Percentiles rank a stretch among this genome's conserved stretches.
phyloP scores from a whole-genome alignment of 2,888 invertebrate species.

The Trachelus tabidus region DNA sequence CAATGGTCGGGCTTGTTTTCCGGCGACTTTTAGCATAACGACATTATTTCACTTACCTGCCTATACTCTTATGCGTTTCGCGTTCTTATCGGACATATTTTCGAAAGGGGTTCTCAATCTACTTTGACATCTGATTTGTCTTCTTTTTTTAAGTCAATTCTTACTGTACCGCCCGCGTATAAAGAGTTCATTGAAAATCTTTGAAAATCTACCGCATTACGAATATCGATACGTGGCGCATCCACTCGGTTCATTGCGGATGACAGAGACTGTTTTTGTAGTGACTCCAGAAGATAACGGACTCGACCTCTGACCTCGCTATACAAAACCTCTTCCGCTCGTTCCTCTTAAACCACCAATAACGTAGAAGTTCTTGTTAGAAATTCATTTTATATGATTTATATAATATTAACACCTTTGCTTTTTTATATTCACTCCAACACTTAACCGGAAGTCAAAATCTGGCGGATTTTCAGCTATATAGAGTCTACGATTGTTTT shows the following conservation, averaged over 20 bases:
- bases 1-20: not conserved
- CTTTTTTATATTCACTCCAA: too few species aligned
- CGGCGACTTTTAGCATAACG: not conserved
- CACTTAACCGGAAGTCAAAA: too few species aligned
- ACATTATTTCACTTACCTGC: not conserved
- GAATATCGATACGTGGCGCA: not conserved
- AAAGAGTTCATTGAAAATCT: constrained; percentile 32
- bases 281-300: constrained; percentile 45
- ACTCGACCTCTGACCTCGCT: constrained; percentile 48
- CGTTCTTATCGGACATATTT: not conserved
- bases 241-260: constrained; percentile 37
- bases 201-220: constrained; percentile 21
- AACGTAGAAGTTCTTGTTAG: not conserved
- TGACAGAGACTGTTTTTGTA: constrained; percentile 58
- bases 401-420: not conserved
- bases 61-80: constrained; percentile 10
- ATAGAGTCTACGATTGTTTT: too few species aligned
- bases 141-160: not conserved
- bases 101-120: not conserved
- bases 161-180: constrained; percentile 13
- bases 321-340: constrained; percentile 55
- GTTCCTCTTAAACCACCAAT: constrained; percentile 19
- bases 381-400: not conserved
- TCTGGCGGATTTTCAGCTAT: too few species aligned
- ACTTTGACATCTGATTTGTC: not conserved